Conservation (phyloP, 2,113 vertebrate species). For the Haemorhous mexicanus region DNA sequence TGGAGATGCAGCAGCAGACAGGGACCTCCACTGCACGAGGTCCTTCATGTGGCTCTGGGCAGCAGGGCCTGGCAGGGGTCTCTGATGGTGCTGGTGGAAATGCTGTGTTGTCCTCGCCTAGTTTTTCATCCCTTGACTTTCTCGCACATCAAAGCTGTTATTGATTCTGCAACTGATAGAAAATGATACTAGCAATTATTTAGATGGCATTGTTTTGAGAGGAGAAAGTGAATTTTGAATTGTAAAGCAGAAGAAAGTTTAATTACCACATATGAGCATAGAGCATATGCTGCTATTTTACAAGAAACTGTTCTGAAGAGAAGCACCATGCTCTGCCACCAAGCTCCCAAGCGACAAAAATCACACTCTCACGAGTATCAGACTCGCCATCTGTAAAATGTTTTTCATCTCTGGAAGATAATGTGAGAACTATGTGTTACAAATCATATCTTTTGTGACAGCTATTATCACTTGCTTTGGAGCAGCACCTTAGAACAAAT, state of each 20-base stretch:
- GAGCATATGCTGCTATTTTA: slow-evolving; percentile 53
- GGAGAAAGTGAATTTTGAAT: neutral
- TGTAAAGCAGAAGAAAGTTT: neutral
- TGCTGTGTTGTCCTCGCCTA: neutral
- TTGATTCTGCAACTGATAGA: neutral
- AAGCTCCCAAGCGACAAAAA: slow-evolving; percentile 9
- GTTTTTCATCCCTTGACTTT: neutral
- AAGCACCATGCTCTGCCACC: neutral
- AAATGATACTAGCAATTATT: neutral
- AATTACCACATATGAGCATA: neutral
- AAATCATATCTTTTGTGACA: neutral
- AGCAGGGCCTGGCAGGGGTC: neutral
- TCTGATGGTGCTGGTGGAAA: neutral
- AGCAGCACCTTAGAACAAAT: neutral
- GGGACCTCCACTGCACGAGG: neutral
- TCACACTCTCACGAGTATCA: slow-evolving; percentile 21
- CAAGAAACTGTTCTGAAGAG: neutral
- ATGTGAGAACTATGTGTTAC: slow-evolving; percentile 25
- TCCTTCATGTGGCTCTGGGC: neutral
- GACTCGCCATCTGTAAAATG: slow-evolving; percentile 46
- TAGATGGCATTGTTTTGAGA: neutral
- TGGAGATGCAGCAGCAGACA: neutral
- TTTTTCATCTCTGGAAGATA: slow-evolving; percentile 26
- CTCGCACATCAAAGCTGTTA: neutral
- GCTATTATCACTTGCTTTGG: neutral